Base-by-base conservation (phyloP, 1,140 invertebrate genomes). In the Tetragnatha versicolor region DNA sequence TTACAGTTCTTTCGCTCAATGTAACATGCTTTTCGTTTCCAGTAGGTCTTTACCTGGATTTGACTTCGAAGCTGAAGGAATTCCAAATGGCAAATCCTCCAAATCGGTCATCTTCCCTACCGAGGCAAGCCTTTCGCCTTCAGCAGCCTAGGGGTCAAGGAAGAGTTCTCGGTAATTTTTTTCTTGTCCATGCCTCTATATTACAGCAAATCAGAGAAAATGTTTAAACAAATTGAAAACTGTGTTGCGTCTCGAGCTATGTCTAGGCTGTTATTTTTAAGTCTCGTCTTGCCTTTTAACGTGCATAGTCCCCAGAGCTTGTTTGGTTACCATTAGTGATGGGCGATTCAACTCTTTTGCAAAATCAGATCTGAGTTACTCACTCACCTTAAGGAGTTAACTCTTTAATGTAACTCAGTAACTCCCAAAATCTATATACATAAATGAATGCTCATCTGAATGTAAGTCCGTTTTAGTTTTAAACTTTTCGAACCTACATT, bases 131-230 rank as follows among this genome's bases (percentile, higher is more conserved):
- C 25, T 31, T 29, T 31, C 33, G 37, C 42, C 39, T 60, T 27
- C 69, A 73, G 31, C 4, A 37, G 3, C 53, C 69, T 33, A 51
- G 37, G 12, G 58, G 12, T 31, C 69, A 73, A 29, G 55, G 25
- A n/a, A 73, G 69, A 31, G 69, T 73, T 31, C 55, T 73, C 4
- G 69, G 69, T 73, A 47, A 73, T 51, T 45, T 45, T 47, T 25
- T 53, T 14, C 7, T 42, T 42, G 7, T 9, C 39, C 7, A 42
- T 42, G 17, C 17, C 39, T 42, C 39, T 9, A 42, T 9, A 17
- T 17, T 9, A 42, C 39, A 42, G 17, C 17, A 42, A 9, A 42
- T 42, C 39, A 9, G 39, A 42, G 7, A 42, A 42, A 9, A 17
- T 42, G 39, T 9, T 42, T 42, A 9, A 9, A 17, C 7, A 42